Percentiles rank a stretch among this genome's conserved stretches.
These are phyloP conservation scores for Lutjanus erythropterus DNA, from an alignment of 2,113 vertebrate genomes.

Conservation along the genomic window DNA sequence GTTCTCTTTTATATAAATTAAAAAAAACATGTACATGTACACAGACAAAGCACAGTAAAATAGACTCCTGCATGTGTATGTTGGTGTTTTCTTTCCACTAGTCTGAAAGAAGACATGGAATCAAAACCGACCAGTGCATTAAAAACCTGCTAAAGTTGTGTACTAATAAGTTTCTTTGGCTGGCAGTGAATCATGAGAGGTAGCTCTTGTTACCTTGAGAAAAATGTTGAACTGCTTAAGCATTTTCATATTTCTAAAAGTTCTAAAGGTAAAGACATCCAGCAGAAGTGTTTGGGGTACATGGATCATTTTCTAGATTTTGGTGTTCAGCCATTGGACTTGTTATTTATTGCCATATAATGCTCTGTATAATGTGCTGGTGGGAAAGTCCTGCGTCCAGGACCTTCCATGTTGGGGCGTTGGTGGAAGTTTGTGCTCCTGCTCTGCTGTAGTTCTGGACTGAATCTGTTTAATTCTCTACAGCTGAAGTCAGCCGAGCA, in stretches of 20 bases:
- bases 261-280: too few species aligned
- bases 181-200: too few species aligned
- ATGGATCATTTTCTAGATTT: background rate
- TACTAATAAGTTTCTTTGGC: too few species aligned
- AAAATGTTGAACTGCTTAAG: background rate
- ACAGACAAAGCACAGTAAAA: too few species aligned
- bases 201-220: background rate
- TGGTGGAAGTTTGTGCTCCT: background rate
- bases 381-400: constrained; percentile 7
- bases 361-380: background rate
- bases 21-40: too few species aligned
- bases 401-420: background rate
- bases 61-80: too few species aligned
- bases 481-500: constrained; percentile 38
- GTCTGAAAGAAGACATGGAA: too few species aligned
- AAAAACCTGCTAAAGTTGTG: too few species aligned
- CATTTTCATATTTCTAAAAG: background rate
- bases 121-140: too few species aligned
- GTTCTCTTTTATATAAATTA: too few species aligned
- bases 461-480: constrained; percentile 35
- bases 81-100: too few species aligned
- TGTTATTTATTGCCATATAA: background rate
- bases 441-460: constrained; percentile 8
- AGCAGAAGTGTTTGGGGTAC: background rate
- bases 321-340: background rate